A percentile compares a stretch with the other conserved stretches of the same genome.
phyloP scores from a whole-genome alignment of 1,140 invertebrate species.

The Lepeophtheirus salmonis region DNA sequence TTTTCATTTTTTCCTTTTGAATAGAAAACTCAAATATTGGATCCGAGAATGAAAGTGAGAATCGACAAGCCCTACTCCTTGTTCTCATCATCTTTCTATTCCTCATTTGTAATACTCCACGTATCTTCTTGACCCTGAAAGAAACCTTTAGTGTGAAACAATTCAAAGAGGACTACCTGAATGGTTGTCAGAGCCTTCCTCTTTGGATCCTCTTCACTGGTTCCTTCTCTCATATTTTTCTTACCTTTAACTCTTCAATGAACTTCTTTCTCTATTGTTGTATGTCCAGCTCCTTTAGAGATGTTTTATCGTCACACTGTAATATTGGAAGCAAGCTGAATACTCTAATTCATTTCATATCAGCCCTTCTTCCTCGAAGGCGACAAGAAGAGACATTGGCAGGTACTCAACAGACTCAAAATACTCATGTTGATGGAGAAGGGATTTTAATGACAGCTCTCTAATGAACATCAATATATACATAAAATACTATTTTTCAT shows the following conservation, averaged over 20 bases:
- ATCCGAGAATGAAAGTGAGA: not conserved
- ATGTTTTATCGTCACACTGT: not conserved
- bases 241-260: constrained; percentile 3
- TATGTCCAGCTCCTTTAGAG: not conserved
- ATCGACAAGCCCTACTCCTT: not conserved
- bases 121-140: not conserved
- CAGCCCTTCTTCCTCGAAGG: not conserved
- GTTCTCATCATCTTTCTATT: not conserved
- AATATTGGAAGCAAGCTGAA: not conserved
- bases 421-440: not conserved
- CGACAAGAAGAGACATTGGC: not conserved
- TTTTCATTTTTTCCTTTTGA: too few relatives aligned
- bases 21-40: too few relatives aligned
- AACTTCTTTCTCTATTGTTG: constrained; percentile 13
- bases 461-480: not conserved
- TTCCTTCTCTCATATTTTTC: not conserved
- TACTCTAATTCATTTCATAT: not conserved
- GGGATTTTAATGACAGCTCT: not conserved
- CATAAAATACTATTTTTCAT: too few relatives aligned
- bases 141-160: not conserved
- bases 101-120: not conserved
- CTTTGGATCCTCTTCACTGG: constrained; percentile 8
- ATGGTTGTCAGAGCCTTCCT: not conserved
- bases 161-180: not conserved
- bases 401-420: not conserved